Base-by-base conservation (phyloP, 2,113 vertebrate genomes). In the Brachyistius frenatus region DNA sequence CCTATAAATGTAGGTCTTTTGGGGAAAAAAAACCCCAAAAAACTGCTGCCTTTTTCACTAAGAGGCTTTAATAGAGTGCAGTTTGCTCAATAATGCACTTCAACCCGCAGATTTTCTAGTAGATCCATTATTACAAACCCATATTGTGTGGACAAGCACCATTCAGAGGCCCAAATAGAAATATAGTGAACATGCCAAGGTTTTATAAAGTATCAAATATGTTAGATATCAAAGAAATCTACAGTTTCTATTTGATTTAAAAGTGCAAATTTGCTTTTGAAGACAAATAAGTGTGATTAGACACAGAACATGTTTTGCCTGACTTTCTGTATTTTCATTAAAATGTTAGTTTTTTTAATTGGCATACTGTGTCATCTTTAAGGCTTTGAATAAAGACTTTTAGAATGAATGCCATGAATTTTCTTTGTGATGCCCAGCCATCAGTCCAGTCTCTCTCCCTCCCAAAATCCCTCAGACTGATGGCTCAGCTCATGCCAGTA, bases 381-480 rank as follows among this genome's bases (percentile, higher is more conserved):
- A 3, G 7, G 23, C 5, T 32, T 44, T 2, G 61, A 35, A 1
- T 14, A 32, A 44, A 5, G 4, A 49, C 9, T 3, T 36, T 15
- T 31, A 7, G 49, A 53, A 31, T 39, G 1, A 2, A 9, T 53
- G 8, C 50, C 35, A 31, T 33, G 1, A 35, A 23, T 23, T 64
- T 65, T 50, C 44, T 58, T 64, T 32, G 14, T 70, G 41, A 30
- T 73, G 3, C 14, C 57, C 33, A 11, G 35, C 11, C 58, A 57
- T 70, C 41, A 66, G 16, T 53, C 41, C 10, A 44, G 16, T 81
- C 37, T 75, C 49, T 11, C 36, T 36, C 58, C 14, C 36, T 46
- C 57, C n/a, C 33, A 14, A 78, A 80, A 79, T 68, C 60, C 52
- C 39, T 13, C 33, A 79, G 73, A 83, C 74, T 76, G 66, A 83